Evolutionary conservation across 2,888 invertebrate genomes (phyloP).

Genomic region (Phragmatobia fuliginosa): DNA sequence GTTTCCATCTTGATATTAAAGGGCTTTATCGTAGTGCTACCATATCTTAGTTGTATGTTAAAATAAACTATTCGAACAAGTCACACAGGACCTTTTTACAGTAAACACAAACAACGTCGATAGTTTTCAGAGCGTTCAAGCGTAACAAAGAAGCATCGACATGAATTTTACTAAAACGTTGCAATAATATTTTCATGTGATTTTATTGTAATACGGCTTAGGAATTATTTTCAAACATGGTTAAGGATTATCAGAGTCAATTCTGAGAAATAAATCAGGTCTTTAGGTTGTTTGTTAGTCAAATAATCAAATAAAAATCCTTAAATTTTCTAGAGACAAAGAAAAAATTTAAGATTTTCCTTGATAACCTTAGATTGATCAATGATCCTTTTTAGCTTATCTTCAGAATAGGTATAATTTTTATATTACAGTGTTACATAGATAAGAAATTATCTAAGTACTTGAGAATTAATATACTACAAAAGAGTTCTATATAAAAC

Average conservation of each 20-base stretch:
- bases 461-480: not conserved
- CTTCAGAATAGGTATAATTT: not conserved
- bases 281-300: no score
- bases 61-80: no score
- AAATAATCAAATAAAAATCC: no score
- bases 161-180: not conserved
- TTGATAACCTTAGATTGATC: not conserved
- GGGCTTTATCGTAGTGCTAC: no score
- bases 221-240: not conserved
- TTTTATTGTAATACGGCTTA: not conserved
- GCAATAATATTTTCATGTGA: not conserved
- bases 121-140: not conserved
- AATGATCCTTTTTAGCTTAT: not conserved
- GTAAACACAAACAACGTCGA: not conserved
- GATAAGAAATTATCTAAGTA: no score
- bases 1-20: no score
- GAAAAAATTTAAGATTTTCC: no score
- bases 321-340: no score
- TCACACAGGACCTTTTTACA: no score
- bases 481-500: not conserved
- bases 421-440: no score
- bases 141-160: not conserved
- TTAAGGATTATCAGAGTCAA: not conserved
- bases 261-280: not conserved
- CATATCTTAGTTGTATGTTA: no score